These are phyloP conservation scores for Hemicrepidius hirtus DNA, from an alignment of 2,888 invertebrate genomes.

Conservation along the genomic window DNA sequence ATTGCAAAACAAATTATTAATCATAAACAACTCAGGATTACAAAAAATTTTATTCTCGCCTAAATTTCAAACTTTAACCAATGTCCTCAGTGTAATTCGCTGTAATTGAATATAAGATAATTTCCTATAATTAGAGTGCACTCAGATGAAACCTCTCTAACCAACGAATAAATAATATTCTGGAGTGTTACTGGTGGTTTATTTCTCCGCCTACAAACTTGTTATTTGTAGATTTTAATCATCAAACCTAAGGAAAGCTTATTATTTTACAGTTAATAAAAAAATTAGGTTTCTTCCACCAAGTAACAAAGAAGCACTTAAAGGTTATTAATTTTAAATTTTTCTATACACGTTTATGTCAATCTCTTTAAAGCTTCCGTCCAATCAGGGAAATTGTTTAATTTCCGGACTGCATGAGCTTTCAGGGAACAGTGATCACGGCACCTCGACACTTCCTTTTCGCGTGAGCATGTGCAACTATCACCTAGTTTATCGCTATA, in stretches of 20 bases:
- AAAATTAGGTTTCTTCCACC: not conserved
- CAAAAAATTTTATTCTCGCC: too few relatives aligned
- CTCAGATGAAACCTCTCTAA: conserved; percentile 8
- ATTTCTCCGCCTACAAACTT: conserved; percentile 28
- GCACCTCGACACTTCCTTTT: conserved; percentile 58
- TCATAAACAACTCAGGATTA: too few relatives aligned
- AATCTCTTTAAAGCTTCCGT: conserved; percentile 65
- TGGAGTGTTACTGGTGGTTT: conserved; percentile 6
- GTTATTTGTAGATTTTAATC: conserved; percentile 18
- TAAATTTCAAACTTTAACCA: too few relatives aligned
- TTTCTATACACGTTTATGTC: conserved; percentile 58
- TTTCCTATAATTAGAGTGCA: conserved; percentile 29
- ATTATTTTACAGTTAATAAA: too few relatives aligned
- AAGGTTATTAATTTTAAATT: conserved; percentile 31
- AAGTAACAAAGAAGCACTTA: conserved; percentile 25
- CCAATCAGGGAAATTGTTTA: conserved; percentile 69
- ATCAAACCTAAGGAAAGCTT: not conserved
- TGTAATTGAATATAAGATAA: conserved; percentile 1
- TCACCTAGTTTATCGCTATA: conserved; percentile 55
- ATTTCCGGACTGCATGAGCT: conserved; percentile 67
- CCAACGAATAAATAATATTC: conserved; percentile 20
- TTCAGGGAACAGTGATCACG: conserved; percentile 55
- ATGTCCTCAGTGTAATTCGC: too few relatives aligned
- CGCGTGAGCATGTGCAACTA: conserved; percentile 60
- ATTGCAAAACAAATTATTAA: conserved; percentile 15